Evolutionary conservation across 2,797 vertebrate genomes (phyloP).

Genomic region (Acomys russatus): DNA sequence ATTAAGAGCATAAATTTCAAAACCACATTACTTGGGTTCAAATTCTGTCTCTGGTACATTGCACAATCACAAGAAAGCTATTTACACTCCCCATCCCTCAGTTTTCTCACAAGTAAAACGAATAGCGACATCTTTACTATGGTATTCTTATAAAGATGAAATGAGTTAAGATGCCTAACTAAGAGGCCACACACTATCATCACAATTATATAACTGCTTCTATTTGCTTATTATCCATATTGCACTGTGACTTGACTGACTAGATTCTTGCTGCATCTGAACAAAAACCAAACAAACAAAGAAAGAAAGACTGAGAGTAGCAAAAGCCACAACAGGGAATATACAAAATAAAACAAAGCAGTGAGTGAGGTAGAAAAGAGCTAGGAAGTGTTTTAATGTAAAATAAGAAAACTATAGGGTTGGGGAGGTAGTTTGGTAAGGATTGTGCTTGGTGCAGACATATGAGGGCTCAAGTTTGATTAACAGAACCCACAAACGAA

Average conservation of each 20-base stretch:
- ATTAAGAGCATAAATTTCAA: not conserved
- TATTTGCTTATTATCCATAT: not conserved
- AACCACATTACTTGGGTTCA: not conserved
- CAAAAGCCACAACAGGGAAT: not conserved
- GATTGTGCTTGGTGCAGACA: not conserved
- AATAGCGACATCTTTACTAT: not conserved
- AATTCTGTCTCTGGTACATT: not conserved
- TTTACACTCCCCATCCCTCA: not conserved
- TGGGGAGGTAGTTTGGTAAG: not conserved
- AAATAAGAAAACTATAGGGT: not conserved
- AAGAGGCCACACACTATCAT: not conserved
- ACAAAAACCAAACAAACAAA: not conserved
- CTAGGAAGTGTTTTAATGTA: not conserved
- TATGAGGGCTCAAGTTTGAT: not conserved
- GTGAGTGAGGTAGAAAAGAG: not conserved
- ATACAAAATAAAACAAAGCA: conserved; percentile 21
- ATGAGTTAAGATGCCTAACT: not conserved
- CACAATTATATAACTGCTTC: not conserved
- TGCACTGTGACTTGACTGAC: not conserved
- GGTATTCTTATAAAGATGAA: not conserved
- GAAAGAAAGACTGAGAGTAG: not conserved
- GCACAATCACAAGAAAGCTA: not conserved
- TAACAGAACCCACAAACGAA: not conserved
- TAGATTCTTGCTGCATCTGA: not conserved
- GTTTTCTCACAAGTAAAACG: not conserved